Evolutionary conservation across 2,888 invertebrate species (phyloP), one percentile per base, ranked within the genome.

Genomic region (Tuberolachnus salignus): DNA sequence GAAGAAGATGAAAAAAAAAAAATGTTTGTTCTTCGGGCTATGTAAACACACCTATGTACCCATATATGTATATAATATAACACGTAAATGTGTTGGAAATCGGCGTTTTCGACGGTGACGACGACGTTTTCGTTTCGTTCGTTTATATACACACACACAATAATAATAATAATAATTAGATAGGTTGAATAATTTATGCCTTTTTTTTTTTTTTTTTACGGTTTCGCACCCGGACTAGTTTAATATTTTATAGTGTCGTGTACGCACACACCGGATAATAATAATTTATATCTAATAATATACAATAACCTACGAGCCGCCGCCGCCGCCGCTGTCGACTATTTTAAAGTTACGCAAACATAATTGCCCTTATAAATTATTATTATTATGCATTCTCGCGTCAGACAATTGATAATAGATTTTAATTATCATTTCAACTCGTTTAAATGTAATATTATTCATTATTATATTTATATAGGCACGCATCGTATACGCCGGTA

Each of bases 21-120:
- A 74, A 44, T 66, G 44, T 74, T 74, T 55, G 53, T 74, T 64
- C 74, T 42, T 55, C 46, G 53, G 66, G 73, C 73, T 73, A 73
- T 74, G 74, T 74, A 74, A 74, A 74, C 74, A 74, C 74, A 74
- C 74, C 64, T 74, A 34, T 34, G 34, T 34, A 34, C 6, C 3
- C 34, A 6, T 34, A 34, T 6, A 34, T 6, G 3, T 34, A 34
- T 34, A 34, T 34, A 6, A 34, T 34, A 34, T 34, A 34, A 34
- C 3, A 34, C 3, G 6, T 4, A 34, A 34, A 34, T 4, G 34
- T 63, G 61, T 73, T 16, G 49, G 73, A 63, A 21, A 73, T 70
- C 42, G n/a, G n/a, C 21, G 10, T 55, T 55, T 67, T 16, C 34
- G n/a, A 11, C 11, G 19, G 11, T n/a, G 46, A 59, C 71, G 59